phyloP scores from a whole-genome alignment of 2,113 vertebrate species.

The Ivindomyrus marchei region DNA sequence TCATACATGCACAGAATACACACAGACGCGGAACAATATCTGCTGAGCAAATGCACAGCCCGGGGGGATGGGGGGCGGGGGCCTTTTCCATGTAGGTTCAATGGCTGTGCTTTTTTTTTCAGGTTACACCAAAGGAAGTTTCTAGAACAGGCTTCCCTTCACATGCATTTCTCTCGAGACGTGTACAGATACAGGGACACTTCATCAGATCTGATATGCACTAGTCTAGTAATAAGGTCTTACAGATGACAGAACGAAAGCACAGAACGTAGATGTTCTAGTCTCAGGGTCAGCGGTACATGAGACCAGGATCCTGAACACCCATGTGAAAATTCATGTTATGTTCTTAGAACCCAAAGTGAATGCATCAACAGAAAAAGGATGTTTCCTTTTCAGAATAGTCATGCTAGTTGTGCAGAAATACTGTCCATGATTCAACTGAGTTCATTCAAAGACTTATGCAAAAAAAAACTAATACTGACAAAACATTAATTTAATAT shows the following conservation, averaged over 20 bases:
- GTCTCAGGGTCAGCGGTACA: not conserved
- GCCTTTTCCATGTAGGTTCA: not conserved
- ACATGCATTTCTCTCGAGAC: not conserved
- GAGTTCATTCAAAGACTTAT: not conserved
- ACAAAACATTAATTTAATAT: not conserved
- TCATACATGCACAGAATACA: not conserved
- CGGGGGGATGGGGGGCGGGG: too few species aligned
- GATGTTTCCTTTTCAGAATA: not conserved
- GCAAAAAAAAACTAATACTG: not conserved
- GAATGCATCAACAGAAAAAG: not conserved
- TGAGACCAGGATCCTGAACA: not conserved
- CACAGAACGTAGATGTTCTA: not conserved
- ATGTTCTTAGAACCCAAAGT: not conserved
- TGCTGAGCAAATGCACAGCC: not conserved
- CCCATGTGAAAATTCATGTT: not conserved
- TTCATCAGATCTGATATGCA: not conserved
- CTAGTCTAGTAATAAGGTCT: not conserved
- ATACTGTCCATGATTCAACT: not conserved
- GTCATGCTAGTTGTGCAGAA: not conserved
- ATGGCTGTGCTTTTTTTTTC: not conserved
- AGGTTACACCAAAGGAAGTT: not conserved
- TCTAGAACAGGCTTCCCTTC: not conserved
- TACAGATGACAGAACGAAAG: not conserved
- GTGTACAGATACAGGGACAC: not conserved
- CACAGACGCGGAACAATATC: not conserved